Conservation (phyloP, 1,140 invertebrate species). For the Lepidotrigona ventralis region DNA sequence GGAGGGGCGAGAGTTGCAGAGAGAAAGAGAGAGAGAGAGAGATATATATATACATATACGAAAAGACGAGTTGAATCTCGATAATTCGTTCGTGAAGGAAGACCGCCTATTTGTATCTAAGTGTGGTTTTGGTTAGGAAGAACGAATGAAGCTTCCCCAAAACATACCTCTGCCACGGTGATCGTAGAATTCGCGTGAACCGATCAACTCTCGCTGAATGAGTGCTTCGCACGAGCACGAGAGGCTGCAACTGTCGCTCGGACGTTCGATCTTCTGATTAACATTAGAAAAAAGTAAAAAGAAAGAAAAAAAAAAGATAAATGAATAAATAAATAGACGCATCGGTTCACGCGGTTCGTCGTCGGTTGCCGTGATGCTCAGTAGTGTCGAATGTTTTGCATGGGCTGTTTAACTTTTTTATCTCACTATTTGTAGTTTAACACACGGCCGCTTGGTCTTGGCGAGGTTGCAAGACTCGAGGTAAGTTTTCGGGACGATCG, state of each 20-base stretch:
- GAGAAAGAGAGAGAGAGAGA: background rate
- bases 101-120: constrained; percentile 52
- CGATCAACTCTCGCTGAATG: background rate
- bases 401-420: constrained; percentile 73
- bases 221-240: no score
- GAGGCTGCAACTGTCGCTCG: background rate
- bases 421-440: constrained; percentile 75
- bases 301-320: background rate
- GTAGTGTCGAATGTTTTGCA: constrained; percentile 73
- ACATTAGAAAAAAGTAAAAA: background rate
- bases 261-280: background rate
- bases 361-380: constrained; percentile 63
- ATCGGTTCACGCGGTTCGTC: constrained; percentile 53
- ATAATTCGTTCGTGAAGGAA: constrained; percentile 33
- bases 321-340: background rate
- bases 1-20: background rate
- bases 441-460: constrained; percentile 69
- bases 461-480: constrained; percentile 71
- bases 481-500: constrained; percentile 73
- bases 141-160: constrained; percentile 77
- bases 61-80: constrained; percentile 20
- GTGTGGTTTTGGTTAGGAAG: constrained; percentile 75
- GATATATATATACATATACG: background rate
- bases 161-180: constrained; percentile 76
- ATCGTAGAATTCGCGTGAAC: constrained; percentile 66